Base-by-base conservation (phyloP, 2,888 invertebrate species). In the Andrena camellia region DNA sequence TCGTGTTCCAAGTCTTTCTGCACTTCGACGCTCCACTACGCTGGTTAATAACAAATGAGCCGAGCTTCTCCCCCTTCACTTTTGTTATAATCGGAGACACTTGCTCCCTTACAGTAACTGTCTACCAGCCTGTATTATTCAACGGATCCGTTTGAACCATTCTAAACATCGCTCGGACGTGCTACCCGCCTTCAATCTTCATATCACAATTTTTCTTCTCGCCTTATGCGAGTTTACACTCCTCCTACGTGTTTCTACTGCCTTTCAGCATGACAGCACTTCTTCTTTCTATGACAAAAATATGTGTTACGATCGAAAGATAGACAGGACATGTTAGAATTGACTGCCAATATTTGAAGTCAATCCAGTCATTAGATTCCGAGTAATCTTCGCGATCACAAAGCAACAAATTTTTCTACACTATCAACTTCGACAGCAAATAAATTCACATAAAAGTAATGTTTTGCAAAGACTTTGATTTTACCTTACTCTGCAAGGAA, bases 11-110 rank as follows among this genome's bases (percentile, higher is more conserved):
- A 92, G 91, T 90, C 88, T 88, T 90, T 89, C 91, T 89, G 91
- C 92, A 92, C 93, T 91, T 92, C 90, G 90, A 87, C 90, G 86
- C 91, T 90, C 90, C 90, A 88, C 88, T 90, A 86, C 84, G 86
- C 86, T 89, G 89, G 90, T 92, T 93, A 94, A 94, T 94, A 94
- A 93, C 93, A 92, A 93, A 94, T 93, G 94, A 94, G 91, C 87
- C 86, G 84, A 89, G 88, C 90, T 79, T 78, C 85, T 90, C 89
- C 89, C 42, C 90, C 85, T 89, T 89, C 90, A 89, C 92, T 93
- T 92, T 93, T 93, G 92, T 93, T 93, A 93, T 92, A 92, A 93
- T 93, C 92, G 92, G 90, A 88, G 90, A 91, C 91, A 92, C 90
- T 92, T 88, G 90, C 88, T 90, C 89, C 85, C 86, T 86, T 90